Percentiles rank a stretch among this genome's conserved stretches.
Conservation (phyloP, 2,797 vertebrate genomes). For the Decapterus maruadsi region DNA sequence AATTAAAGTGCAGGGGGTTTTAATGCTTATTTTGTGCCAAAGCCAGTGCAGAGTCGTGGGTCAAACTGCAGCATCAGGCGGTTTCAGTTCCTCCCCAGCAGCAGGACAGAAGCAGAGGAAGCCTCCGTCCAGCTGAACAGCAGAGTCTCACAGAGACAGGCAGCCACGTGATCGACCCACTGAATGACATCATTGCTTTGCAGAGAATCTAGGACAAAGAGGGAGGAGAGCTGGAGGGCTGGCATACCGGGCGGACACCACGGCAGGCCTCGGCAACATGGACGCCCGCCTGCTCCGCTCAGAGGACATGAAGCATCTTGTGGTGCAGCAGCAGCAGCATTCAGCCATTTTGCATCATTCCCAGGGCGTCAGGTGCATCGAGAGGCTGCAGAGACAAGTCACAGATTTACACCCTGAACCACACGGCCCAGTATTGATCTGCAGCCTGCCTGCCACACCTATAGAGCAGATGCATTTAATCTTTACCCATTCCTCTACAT, state of each 20-base stretch:
- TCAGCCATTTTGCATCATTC: constrained; percentile 54
- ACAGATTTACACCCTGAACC: not conserved
- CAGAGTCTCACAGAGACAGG: constrained; percentile 25
- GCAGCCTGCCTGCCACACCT: constrained; percentile 6
- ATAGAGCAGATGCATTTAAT: not conserved
- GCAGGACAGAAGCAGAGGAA: constrained; percentile 23
- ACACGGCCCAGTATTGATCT: constrained; percentile 5
- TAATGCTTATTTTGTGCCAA: constrained; percentile 1
- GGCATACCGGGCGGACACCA: constrained; percentile 40
- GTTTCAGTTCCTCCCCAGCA: constrained; percentile 45
- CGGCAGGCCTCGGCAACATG: constrained; percentile 47
- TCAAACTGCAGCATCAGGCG: constrained; percentile 15
- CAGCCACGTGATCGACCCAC: constrained; percentile 79
- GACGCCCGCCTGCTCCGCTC: constrained; percentile 11
- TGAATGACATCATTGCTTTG: constrained; percentile 80
- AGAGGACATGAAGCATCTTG: not conserved
- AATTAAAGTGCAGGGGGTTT: constrained; percentile 13
- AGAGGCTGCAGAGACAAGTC: not conserved
- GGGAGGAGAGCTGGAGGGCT: constrained; percentile 59
- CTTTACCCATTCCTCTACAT: constrained; percentile 2
- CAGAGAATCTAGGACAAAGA: constrained; percentile 83
- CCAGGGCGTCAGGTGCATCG: not conserved
- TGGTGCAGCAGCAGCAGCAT: not conserved
- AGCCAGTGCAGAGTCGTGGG: not conserved
- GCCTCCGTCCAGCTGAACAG: constrained; percentile 19